Percentiles rank a stretch among this genome's conserved stretches.
phyloP scores from a whole-genome alignment of 2,113 vertebrate genomes.

The Paradoxurus hermaphroditus region DNA sequence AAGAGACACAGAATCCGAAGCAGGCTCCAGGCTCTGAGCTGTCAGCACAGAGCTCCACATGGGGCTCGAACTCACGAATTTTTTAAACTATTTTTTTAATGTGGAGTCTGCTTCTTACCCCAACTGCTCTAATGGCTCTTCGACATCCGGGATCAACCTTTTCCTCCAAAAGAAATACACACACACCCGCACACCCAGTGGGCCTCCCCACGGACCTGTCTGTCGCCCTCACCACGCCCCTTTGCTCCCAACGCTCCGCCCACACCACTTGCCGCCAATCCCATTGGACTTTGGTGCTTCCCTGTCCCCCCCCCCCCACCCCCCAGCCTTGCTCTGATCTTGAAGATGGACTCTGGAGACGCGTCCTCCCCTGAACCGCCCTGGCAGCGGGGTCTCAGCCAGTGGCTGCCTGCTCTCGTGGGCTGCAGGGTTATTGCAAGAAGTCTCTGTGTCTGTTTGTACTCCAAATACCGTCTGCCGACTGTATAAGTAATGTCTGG shows the following conservation, averaged over 20 bases:
- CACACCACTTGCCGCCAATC: neutral
- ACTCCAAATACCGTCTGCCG: neutral
- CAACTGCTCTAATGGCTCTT: neutral
- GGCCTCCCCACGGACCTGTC: neutral
- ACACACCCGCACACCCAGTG: accelerated
- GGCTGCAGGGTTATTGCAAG: neutral
- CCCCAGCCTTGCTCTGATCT: neutral
- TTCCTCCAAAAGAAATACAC: neutral
- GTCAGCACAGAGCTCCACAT: no score
- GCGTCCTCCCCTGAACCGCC: neutral
- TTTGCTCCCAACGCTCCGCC: neutral
- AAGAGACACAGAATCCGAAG: no score
- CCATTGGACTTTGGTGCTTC: no score
- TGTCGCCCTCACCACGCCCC: neutral
- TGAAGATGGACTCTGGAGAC: neutral
- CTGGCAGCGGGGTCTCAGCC: neutral
- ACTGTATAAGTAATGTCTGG: neutral
- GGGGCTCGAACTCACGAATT: no score
- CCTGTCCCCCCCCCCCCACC: neutral
- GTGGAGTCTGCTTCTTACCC: neutral
- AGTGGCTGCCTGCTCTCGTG: neutral
- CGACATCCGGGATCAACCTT: neutral
- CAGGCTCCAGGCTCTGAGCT: no score
- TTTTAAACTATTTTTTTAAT: no score
- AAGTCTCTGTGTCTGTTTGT: neutral